Percentiles rank a stretch among this genome's conserved stretches.
These are phyloP conservation scores for Falco berigora DNA, from an alignment of 2,797 vertebrate species.

Conservation along the genomic window DNA sequence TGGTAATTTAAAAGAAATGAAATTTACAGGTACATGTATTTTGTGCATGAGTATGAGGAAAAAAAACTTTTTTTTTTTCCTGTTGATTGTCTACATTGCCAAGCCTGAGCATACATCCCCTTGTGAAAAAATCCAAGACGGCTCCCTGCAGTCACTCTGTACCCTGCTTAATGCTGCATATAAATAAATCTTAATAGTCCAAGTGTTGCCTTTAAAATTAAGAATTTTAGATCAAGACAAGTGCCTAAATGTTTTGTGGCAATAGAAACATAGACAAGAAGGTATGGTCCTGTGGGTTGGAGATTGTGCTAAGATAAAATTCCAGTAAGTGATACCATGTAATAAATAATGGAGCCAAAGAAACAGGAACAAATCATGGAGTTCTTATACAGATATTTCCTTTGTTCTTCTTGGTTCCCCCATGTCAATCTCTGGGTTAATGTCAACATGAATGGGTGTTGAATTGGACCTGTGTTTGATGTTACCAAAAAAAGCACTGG, in stretches of 20 bases:
- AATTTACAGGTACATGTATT: not conserved
- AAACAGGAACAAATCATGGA: not conserved
- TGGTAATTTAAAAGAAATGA: not conserved
- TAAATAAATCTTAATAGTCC: not conserved
- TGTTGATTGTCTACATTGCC: not conserved
- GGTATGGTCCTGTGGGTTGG: not conserved
- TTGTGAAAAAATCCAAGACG: not conserved
- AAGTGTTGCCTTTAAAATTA: not conserved
- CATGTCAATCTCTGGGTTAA: not conserved
- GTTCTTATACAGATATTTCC: not conserved
- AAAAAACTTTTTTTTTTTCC: not conserved
- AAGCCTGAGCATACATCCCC: not conserved
- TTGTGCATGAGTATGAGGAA: not conserved
- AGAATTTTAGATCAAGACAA: not conserved
- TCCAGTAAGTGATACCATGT: not conserved
- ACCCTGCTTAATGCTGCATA: not conserved
- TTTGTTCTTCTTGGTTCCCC: not conserved
- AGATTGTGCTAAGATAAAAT: not conserved
- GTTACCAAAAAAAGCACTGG: not conserved
- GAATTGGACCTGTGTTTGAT: not conserved
- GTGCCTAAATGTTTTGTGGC: not conserved
- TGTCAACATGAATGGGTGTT: not conserved
- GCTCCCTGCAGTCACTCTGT: not conserved
- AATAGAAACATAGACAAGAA: not conserved
- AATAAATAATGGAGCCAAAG: not conserved